Evolutionary conservation across 2,888 invertebrate genomes (phyloP).

Genomic region (Coenonympha arcania): DNA sequence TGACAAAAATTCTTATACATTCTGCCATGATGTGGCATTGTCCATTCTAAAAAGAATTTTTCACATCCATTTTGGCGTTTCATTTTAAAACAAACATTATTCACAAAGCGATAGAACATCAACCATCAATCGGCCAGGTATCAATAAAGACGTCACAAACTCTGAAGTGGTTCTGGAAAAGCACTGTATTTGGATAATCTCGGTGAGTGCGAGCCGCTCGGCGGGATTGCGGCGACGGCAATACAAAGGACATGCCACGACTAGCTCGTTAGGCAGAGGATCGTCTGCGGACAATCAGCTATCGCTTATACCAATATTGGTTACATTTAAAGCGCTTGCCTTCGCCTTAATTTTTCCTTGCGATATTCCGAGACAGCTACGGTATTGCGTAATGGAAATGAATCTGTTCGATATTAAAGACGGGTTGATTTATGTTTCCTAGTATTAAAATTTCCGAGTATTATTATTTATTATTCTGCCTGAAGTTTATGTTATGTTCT

Average conservation of each 20-base stretch:
- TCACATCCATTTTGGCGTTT: too few relatives aligned
- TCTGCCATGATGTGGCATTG: too few relatives aligned
- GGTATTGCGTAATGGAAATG: slow-evolving; percentile 19
- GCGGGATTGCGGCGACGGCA: slow-evolving; percentile 34
- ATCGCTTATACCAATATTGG: slow-evolving; percentile 28
- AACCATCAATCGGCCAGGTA: neutral
- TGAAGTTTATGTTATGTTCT: neutral
- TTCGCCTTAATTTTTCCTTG: slow-evolving; percentile 20
- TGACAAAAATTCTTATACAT: too few relatives aligned
- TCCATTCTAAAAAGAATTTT: too few relatives aligned
- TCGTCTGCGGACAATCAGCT: slow-evolving; percentile 33
- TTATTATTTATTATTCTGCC: neutral
- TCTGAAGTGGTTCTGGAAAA: slow-evolving; percentile 18
- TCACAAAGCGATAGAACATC: too few relatives aligned
- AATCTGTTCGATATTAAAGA: slow-evolving; percentile 19
- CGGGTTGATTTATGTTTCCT: slow-evolving; percentile 17
- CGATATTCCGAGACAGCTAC: slow-evolving; percentile 17
- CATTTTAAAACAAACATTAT: neutral
- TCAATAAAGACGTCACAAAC: neutral
- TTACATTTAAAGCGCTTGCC: slow-evolving; percentile 24
- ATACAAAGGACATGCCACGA: slow-evolving; percentile 37
- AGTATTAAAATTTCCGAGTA: neutral
- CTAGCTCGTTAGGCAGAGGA: slow-evolving; percentile 44
- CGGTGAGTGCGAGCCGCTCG: slow-evolving; percentile 31
- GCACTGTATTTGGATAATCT: slow-evolving; percentile 29